A percentile compares a stretch with the other conserved stretches of the same genome.
Evolutionary conservation across 1,140 invertebrate species (phyloP).

Genomic region (Drosophila pectinifera): DNA sequence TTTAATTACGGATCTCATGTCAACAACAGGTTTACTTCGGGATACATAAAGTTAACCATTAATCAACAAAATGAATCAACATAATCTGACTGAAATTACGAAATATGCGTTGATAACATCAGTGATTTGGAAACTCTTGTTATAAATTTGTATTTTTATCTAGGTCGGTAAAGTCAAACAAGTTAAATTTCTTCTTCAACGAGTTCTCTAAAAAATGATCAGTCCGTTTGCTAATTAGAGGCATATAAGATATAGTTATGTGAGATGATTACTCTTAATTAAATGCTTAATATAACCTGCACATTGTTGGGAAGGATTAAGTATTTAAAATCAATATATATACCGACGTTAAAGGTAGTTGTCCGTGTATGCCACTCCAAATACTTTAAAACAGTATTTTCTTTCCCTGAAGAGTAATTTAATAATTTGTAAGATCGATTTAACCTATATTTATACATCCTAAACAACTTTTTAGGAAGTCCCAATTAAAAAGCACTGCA

Average conservation of each 20-base stretch:
- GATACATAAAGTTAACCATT: slow-evolving; percentile 13
- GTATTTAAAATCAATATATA: too few species aligned
- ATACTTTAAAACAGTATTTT: too few species aligned
- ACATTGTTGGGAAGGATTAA: too few species aligned
- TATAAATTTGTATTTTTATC: slow-evolving; percentile 2
- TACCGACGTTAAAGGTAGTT: too few species aligned
- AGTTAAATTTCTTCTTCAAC: background rate
- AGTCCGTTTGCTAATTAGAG: background rate
- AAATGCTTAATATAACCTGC: too few species aligned
- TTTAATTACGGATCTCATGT: slow-evolving; percentile 5
- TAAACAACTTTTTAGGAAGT: background rate
- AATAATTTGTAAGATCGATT: background rate
- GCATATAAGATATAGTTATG: background rate
- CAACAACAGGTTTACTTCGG: slow-evolving; percentile 26
- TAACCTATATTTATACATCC: background rate
- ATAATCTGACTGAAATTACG: slow-evolving; percentile 8
- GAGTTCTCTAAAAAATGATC: background rate
- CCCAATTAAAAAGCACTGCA: background rate
- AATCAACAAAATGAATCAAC: slow-evolving; percentile 11
- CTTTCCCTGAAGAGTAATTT: too few species aligned
- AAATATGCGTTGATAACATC: slow-evolving; percentile 7
- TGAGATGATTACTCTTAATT: too few species aligned
- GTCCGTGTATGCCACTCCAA: too few species aligned
- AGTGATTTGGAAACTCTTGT: background rate
- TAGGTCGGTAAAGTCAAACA: background rate